phyloP scores from a whole-genome alignment of 2,113 vertebrate species.

The Cyanoramphus novaezelandiae region DNA sequence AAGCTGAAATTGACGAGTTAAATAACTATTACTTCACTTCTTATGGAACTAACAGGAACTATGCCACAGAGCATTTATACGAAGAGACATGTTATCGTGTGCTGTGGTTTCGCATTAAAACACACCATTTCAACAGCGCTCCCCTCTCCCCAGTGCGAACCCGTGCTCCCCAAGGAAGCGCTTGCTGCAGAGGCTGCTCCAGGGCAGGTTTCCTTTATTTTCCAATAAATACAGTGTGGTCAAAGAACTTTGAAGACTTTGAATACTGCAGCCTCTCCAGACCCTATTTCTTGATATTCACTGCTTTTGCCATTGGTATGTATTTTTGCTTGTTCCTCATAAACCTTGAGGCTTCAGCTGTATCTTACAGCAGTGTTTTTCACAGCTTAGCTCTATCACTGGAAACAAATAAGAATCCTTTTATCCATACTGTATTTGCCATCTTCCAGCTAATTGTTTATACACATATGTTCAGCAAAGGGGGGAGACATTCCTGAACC shows the following conservation, averaged over 20 bases:
- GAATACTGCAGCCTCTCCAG: not conserved
- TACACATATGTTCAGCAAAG: not conserved
- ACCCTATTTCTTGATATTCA: not conserved
- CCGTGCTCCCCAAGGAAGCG: not conserved
- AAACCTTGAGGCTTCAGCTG: not conserved
- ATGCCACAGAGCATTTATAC: not conserved
- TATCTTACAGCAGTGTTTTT: not conserved
- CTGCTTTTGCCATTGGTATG: not conserved
- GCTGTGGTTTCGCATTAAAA: not conserved
- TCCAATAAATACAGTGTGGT: not conserved
- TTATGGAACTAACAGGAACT: not conserved
- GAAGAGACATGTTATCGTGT: not conserved
- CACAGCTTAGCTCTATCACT: not conserved
- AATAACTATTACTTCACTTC: not conserved
- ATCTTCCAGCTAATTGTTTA: not conserved
- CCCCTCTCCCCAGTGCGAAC: not conserved
- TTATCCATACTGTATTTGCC: not conserved
- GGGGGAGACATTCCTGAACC: not conserved
- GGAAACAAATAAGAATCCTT: not conserved
- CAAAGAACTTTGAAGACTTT: not conserved
- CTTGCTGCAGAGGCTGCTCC: not conserved
- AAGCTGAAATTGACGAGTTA: not conserved
- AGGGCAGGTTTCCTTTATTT: not conserved
- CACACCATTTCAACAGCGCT: rapidly evolving
- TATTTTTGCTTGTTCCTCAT: not conserved